Evolutionary conservation across 2,888 invertebrate genomes (phyloP).

Genomic region (Invenusta paracnida): DNA sequence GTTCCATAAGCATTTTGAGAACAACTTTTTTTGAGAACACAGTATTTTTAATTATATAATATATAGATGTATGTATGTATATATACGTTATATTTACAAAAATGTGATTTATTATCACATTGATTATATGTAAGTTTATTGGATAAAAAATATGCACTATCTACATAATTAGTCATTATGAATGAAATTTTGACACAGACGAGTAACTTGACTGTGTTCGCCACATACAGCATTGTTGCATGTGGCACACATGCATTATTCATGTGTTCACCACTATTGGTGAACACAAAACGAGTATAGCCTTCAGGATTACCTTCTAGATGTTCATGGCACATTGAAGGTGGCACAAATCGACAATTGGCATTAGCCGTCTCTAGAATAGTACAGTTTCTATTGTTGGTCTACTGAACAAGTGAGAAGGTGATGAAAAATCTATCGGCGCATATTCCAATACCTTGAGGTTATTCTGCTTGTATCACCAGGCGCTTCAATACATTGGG

Average conservation of each 20-base stretch:
- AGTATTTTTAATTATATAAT: neutral
- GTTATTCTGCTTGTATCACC: constrained; percentile 25
- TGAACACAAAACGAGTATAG: neutral
- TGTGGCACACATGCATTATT: neutral
- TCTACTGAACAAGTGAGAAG: neutral
- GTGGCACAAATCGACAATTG: neutral
- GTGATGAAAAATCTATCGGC: constrained; percentile 13
- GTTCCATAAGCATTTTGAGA: neutral
- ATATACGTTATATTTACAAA: neutral
- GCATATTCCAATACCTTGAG: constrained; percentile 18
- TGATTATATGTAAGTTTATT: neutral
- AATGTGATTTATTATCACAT: neutral
- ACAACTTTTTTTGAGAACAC: neutral
- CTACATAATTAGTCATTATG: no score
- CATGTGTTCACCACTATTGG: neutral
- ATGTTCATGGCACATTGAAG: neutral
- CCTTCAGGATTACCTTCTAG: no score
- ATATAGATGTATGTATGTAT: neutral
- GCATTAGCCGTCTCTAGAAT: neutral
- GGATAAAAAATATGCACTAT: no score
- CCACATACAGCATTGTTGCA: neutral
- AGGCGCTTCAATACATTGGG: constrained; percentile 20
- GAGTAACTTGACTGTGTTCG: neutral
- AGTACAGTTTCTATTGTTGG: neutral
- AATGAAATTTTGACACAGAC: neutral